These are phyloP conservation scores for Anarsia innoxiella DNA, from an alignment of 2,888 invertebrate species.

Conservation along the genomic window DNA sequence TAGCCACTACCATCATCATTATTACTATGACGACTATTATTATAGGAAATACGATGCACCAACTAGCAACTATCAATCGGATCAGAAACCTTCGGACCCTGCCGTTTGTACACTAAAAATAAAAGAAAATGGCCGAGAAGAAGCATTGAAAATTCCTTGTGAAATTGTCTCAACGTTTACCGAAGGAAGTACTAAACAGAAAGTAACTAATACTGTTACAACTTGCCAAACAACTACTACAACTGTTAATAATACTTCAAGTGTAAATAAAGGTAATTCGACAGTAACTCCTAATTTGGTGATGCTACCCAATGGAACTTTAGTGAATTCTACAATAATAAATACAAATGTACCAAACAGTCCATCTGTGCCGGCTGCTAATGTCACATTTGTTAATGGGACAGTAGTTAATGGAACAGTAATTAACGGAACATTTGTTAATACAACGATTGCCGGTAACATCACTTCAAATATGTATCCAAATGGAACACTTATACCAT, in stretches of 20 bases:
- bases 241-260: slow-evolving; percentile 30
- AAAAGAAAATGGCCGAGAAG: slow-evolving; percentile 39
- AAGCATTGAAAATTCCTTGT: slow-evolving; percentile 55
- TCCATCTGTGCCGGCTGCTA: no score
- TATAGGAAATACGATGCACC: slow-evolving; percentile 36
- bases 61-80: slow-evolving; percentile 19
- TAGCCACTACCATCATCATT: slow-evolving; percentile 43
- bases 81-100: slow-evolving; percentile 29
- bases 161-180: slow-evolving; percentile 66
- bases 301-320: no score
- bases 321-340: no score
- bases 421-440: no score
- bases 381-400: no score
- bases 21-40: slow-evolving; percentile 61
- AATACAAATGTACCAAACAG: no score
- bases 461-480: no score
- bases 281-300: no score
- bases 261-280: no score
- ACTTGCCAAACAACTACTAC: slow-evolving; percentile 44
- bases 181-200: slow-evolving; percentile 33
- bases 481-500: no score
- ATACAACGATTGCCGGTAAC: no score
- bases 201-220: slow-evolving; percentile 26
- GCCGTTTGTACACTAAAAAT: slow-evolving; percentile 51
- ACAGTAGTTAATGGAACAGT: no score